Evolutionary conservation across 2,888 invertebrate genomes (phyloP).

Genomic region (Entomobrya multifasciata): DNA sequence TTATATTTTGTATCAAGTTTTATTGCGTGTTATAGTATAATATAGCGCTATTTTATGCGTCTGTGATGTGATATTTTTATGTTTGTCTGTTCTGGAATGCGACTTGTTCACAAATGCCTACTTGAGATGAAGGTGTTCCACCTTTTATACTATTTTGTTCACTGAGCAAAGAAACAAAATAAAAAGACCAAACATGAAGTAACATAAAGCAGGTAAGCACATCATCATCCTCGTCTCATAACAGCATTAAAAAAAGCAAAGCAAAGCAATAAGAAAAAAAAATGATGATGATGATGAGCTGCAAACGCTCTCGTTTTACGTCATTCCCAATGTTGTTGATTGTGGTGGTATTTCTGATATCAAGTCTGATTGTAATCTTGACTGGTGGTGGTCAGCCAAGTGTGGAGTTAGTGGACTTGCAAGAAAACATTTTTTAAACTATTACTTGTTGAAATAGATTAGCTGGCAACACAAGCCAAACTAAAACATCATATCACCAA

Average conservation of each 20-base stretch:
- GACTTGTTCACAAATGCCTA: constrained; percentile 52
- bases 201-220: not conserved
- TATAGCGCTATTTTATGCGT: no score
- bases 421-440: not conserved
- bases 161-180: not conserved
- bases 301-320: constrained; percentile 40
- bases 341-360: not conserved
- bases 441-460: not conserved
- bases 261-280: not conserved
- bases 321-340: constrained; percentile 49
- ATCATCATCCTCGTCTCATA: not conserved
- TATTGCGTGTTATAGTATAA: no score
- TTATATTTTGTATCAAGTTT: no score
- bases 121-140: constrained; percentile 35
- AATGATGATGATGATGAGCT: constrained; percentile 24
- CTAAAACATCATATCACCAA: not conserved
- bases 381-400: constrained; percentile 32
- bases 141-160: constrained; percentile 42
- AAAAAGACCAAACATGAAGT: constrained; percentile 5
- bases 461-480: not conserved
- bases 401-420: constrained; percentile 39
- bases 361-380: constrained; percentile 18
- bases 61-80: not conserved
- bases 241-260: not conserved
- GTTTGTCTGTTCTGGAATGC: constrained; percentile 46